phyloP scores from a whole-genome alignment of 2,888 invertebrate genomes.

The Disparrhopalites patrizii region DNA sequence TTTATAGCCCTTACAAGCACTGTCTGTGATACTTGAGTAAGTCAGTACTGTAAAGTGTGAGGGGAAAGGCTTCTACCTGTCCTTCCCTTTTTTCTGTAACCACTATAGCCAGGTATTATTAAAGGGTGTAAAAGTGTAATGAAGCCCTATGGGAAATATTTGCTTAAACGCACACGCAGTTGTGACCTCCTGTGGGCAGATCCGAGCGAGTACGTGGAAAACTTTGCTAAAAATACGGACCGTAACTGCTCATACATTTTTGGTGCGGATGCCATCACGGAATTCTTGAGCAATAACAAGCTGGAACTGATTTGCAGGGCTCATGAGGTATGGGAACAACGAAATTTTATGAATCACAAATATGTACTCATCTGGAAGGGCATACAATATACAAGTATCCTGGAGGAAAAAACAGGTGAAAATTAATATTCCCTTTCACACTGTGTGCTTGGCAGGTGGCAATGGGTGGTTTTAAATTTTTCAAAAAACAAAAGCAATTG shows the following conservation, averaged over 20 bases:
- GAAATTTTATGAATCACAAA: background rate
- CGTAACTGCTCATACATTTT: slow-evolving; percentile 17
- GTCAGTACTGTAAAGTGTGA: too few relatives aligned
- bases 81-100: too few relatives aligned
- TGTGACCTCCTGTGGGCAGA: slow-evolving; percentile 23
- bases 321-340: slow-evolving; percentile 8
- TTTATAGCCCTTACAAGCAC: too few relatives aligned
- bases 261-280: slow-evolving; percentile 12
- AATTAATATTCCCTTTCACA: too few relatives aligned
- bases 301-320: slow-evolving; percentile 24
- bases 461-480: slow-evolving; percentile 23
- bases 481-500: slow-evolving; percentile 14
- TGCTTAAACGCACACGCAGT: too few relatives aligned
- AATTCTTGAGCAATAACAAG: slow-evolving; percentile 15
- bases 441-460: slow-evolving; percentile 17
- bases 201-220: slow-evolving; percentile 12
- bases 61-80: too few relatives aligned
- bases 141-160: too few relatives aligned
- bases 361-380: background rate
- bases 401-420: background rate
- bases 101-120: too few relatives aligned
- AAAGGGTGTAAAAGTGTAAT: too few relatives aligned
- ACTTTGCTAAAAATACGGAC: slow-evolving; percentile 12
- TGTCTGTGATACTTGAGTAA: too few relatives aligned
- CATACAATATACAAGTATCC: too few relatives aligned